A percentile compares a stretch with the other conserved stretches of the same genome.
Evolutionary conservation across 2,888 invertebrate genomes (phyloP).

Genomic region (Muschampia plurimacula): DNA sequence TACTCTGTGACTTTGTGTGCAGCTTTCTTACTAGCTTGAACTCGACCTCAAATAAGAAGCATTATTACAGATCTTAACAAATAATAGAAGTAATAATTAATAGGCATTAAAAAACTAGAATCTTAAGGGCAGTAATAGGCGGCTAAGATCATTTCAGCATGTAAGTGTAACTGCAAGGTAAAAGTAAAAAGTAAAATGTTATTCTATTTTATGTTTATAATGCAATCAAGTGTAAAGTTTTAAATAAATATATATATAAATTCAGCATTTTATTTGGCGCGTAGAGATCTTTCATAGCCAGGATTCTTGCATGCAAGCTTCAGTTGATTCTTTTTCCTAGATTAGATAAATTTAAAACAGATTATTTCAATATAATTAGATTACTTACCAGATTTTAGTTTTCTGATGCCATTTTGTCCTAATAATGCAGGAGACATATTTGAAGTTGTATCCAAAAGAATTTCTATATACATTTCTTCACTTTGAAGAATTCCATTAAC

Average conservation of each 20-base stretch:
- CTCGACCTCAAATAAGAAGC: conserved; percentile 73
- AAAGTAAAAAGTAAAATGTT: too few species aligned
- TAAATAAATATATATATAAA: too few species aligned
- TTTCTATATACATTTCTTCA: conserved; percentile 89
- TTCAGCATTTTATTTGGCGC: too few species aligned
- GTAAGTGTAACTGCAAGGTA: too few species aligned
- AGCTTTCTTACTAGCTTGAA: conserved; percentile 86
- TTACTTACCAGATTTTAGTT: conserved; percentile 78
- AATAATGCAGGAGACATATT: conserved; percentile 86
- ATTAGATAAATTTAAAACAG: not conserved
- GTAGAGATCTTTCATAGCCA: too few species aligned
- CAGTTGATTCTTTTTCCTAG: too few species aligned
- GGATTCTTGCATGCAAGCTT: too few species aligned
- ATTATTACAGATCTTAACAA: not conserved
- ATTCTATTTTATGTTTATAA: too few species aligned
- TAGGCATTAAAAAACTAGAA: too few species aligned
- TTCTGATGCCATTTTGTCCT: conserved; percentile 87
- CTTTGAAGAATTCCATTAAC: conserved; percentile 88
- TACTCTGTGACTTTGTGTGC: conserved; percentile 88
- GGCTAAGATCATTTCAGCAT: too few species aligned
- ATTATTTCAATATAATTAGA: not conserved
- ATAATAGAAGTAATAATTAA: not conserved
- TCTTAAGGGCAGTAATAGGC: too few species aligned
- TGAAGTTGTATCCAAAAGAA: conserved; percentile 86
- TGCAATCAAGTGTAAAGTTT: too few species aligned